Evolutionary conservation across 2,113 vertebrate species (phyloP).

Genomic region (Ranitomeya imitator): DNA sequence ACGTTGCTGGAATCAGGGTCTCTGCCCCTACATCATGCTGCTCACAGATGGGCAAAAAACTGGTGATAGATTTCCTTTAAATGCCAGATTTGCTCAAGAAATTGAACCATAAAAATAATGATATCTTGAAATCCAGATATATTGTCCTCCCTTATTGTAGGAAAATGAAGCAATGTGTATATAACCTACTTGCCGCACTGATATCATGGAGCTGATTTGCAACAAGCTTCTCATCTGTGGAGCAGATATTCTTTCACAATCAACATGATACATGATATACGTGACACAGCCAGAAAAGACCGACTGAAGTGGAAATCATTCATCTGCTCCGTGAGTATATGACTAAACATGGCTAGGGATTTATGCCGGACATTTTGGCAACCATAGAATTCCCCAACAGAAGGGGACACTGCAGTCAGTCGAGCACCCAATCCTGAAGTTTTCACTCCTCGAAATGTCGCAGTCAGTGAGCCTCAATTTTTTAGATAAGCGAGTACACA

Average conservation of each 20-base stretch:
- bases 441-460: background rate
- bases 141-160: background rate
- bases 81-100: too few species aligned
- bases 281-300: background rate
- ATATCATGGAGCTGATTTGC: slow-evolving; percentile 15
- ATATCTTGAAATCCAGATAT: background rate
- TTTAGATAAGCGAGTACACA: background rate
- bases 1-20: too few species aligned
- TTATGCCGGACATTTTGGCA: background rate
- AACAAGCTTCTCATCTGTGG: background rate
- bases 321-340: background rate
- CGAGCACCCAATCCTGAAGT: too few species aligned
- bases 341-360: background rate
- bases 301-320: background rate
- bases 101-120: too few species aligned
- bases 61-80: too few species aligned
- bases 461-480: background rate
- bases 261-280: background rate
- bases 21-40: too few species aligned
- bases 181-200: background rate
- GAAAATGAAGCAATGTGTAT: background rate
- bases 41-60: too few species aligned
- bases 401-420: too few species aligned
- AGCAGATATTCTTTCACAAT: slow-evolving; percentile 26
- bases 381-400: too few species aligned